phyloP scores from a whole-genome alignment of 2,113 vertebrate genomes.

The Amphilophus citrinellus region DNA sequence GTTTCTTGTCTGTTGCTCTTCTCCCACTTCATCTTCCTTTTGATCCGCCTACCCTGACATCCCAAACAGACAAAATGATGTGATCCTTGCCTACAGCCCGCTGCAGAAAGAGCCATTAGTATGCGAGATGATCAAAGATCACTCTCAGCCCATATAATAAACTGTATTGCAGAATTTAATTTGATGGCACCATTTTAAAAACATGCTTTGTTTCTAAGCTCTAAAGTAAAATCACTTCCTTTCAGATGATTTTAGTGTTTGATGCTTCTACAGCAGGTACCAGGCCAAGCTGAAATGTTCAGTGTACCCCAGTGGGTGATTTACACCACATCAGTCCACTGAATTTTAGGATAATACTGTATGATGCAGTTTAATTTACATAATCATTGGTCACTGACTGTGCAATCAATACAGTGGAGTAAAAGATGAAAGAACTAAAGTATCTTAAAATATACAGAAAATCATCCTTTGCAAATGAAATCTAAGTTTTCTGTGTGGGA shows the following conservation, averaged over 20 bases:
- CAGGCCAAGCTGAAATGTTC: too few relatives aligned
- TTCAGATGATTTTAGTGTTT: background rate
- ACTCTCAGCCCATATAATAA: background rate
- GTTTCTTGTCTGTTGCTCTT: conserved; percentile 33
- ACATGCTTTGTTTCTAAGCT: background rate
- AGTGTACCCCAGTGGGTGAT: too few relatives aligned
- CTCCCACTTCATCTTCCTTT: conserved; percentile 43
- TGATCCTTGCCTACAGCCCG: conserved; percentile 6
- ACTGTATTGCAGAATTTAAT: background rate
- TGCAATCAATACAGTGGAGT: too few relatives aligned
- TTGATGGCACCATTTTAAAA: background rate
- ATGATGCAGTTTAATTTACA: background rate
- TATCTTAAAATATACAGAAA: background rate
- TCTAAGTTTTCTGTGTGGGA: background rate
- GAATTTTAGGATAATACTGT: background rate
- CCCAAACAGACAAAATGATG: conserved; percentile 28
- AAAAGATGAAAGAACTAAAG: background rate
- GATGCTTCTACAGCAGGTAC: background rate
- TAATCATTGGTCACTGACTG: too few relatives aligned
- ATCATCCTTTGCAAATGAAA: background rate
- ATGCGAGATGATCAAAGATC: conserved; percentile 15
- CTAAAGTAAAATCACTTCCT: background rate
- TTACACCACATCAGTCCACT: too few relatives aligned
- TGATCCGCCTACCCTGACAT: conserved; percentile 49
- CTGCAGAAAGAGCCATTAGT: conserved; percentile 9